phyloP scores from a whole-genome alignment of 1,140 invertebrate species.

The Arctopsyche grandis region DNA sequence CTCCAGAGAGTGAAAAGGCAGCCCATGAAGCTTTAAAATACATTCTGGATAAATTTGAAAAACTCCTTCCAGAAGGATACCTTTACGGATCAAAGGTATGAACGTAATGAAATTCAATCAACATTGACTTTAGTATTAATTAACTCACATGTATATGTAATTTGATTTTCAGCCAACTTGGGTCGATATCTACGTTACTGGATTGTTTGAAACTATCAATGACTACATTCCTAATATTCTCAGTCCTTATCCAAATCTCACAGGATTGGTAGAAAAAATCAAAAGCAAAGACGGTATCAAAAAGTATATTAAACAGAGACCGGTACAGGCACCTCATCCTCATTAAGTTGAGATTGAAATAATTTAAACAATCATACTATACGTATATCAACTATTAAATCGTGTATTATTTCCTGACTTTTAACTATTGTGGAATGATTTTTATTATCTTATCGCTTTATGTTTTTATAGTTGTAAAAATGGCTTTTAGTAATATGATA shows the following conservation, averaged over 20 bases:
- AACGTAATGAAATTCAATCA: too few relatives aligned
- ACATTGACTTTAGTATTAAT: too few relatives aligned
- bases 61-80: slow-evolving; percentile 29
- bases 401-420: too few relatives aligned
- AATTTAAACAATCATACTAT: too few relatives aligned
- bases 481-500: too few relatives aligned
- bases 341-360: too few relatives aligned
- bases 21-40: slow-evolving; percentile 6
- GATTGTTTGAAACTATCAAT: slow-evolving; percentile 70
- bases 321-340: slow-evolving; percentile 51
- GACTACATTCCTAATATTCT: slow-evolving; percentile 66
- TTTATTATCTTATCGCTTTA: too few relatives aligned
- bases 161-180: slow-evolving; percentile 68
- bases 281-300: slow-evolving; percentile 70
- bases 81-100: slow-evolving; percentile 47
- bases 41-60: slow-evolving; percentile 33
- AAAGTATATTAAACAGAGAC: slow-evolving; percentile 72
- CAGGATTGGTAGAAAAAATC: slow-evolving; percentile 67
- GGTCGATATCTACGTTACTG: slow-evolving; percentile 74
- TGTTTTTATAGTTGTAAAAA: too few relatives aligned
- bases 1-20: slow-evolving; percentile 39
- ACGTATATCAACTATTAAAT: neutral
- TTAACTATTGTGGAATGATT: too few relatives aligned
- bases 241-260: slow-evolving; percentile 69
- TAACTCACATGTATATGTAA: slow-evolving; percentile 1